Evolutionary conservation across 92 coral and sea anemone species (phyloP).

Genomic region (Zoanthus sociatus): DNA sequence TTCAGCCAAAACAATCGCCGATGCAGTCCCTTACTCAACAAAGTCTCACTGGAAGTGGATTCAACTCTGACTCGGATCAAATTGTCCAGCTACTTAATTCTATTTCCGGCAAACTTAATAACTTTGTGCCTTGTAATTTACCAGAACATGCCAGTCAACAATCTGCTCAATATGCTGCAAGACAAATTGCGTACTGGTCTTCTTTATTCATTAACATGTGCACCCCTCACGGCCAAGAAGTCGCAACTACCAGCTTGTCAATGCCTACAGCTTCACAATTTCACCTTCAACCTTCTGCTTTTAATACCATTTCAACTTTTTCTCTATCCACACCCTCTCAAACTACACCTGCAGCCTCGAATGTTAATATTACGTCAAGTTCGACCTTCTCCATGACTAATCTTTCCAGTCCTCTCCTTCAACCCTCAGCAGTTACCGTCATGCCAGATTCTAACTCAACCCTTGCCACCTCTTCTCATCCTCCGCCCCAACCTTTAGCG

Average conservation of each 20-base stretch:
- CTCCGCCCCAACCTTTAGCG: too few relatives aligned
- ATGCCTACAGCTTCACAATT: conserved; percentile 6
- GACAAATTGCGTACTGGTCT: conserved; percentile 28
- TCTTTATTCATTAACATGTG: conserved; percentile 3
- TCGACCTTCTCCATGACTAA: too few relatives aligned
- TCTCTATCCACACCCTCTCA: conserved; percentile 15
- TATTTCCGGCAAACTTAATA: neutral
- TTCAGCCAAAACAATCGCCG: conserved; percentile 15
- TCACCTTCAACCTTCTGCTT: neutral
- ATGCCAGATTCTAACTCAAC: too few relatives aligned
- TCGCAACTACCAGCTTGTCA: neutral
- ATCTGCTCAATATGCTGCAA: conserved; percentile 16
- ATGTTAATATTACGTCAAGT: neutral
- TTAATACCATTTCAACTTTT: neutral
- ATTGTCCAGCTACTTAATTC: conserved; percentile 16
- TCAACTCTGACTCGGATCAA: neutral
- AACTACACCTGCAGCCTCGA: neutral
- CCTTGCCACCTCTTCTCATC: too few relatives aligned
- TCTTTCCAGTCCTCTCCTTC: too few relatives aligned
- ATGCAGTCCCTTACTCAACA: neutral
- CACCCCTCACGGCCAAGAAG: conserved; percentile 4
- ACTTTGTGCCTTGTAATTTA: conserved; percentile 7
- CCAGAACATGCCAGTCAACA: conserved; percentile 14
- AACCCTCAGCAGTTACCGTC: too few relatives aligned
- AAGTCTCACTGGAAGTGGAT: neutral